These are phyloP conservation scores for Podabrus alpinus DNA, from an alignment of 2,888 invertebrate species.

Conservation along the genomic window DNA sequence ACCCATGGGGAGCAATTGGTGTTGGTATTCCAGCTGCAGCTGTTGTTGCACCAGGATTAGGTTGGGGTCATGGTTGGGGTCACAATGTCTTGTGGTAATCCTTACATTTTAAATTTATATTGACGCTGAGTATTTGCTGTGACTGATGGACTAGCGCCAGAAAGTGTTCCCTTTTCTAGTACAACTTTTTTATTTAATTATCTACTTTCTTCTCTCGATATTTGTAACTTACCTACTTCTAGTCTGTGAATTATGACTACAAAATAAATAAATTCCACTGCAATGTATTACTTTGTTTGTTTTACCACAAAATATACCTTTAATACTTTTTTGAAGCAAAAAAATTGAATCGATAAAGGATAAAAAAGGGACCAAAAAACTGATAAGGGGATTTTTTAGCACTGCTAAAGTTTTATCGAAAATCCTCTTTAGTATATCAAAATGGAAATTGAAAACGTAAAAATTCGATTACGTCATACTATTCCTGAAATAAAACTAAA, in stretches of 20 bases:
- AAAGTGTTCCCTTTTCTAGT: slow-evolving; percentile 17
- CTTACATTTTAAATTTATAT: background rate
- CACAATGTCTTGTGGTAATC: background rate
- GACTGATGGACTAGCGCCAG: slow-evolving; percentile 22
- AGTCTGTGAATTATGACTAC: background rate
- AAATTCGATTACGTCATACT: too few species aligned
- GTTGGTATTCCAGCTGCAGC: slow-evolving; percentile 6
- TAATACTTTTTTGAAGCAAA: too few species aligned
- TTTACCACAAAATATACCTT: background rate
- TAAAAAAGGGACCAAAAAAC: too few species aligned
- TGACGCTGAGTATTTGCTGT: background rate
- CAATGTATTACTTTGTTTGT: background rate
- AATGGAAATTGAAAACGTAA: too few species aligned
- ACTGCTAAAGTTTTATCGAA: too few species aligned
- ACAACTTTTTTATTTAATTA: background rate
- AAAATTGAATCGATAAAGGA: too few species aligned
- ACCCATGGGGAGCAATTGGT: slow-evolving; percentile 9
- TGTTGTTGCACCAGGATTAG: slow-evolving; percentile 5
- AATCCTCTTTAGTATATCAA: too few species aligned
- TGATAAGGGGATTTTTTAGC: too few species aligned
- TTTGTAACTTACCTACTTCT: background rate
- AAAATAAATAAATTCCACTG: background rate
- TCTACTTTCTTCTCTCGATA: background rate
- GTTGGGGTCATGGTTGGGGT: slow-evolving; percentile 4
- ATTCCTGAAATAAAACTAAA: too few species aligned